Percentiles rank a stretch among this genome's conserved stretches.
Evolutionary conservation across 2,797 vertebrate species (phyloP).

Genomic region (Oreortyx pictus): DNA sequence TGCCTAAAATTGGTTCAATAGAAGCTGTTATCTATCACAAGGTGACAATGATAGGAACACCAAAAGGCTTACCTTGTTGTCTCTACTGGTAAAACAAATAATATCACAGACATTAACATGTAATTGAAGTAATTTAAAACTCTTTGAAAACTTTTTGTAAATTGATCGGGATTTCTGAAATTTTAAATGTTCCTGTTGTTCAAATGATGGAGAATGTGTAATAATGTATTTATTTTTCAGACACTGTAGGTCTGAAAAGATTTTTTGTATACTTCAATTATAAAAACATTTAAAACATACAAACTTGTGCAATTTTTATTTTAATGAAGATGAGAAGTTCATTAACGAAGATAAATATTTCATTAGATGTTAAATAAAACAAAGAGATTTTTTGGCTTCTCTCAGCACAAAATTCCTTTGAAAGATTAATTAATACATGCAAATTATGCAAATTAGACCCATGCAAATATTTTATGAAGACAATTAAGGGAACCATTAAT

Average conservation of each 20-base stretch:
- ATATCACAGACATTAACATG: background rate
- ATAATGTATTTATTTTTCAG: conserved; percentile 81
- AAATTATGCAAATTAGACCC: conserved; percentile 99
- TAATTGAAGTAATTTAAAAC: background rate
- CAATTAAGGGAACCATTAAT: conserved; percentile 99
- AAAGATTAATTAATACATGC: conserved; percentile 99
- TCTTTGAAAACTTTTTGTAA: conserved; percentile 46
- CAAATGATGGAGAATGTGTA: conserved; percentile 74
- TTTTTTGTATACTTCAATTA: conserved; percentile 84
- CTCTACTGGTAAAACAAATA: background rate
- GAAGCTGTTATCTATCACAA: background rate
- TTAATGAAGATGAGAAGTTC: conserved; percentile 99
- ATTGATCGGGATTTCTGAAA: conserved; percentile 18
- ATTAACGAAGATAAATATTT: conserved; percentile 99
- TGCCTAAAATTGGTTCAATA: background rate
- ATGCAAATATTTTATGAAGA: conserved; percentile 99
- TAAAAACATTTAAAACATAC: conserved; percentile 93
- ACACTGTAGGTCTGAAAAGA: conserved; percentile 79
- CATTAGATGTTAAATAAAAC: conserved; percentile 99
- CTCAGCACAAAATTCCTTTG: conserved; percentile 99
- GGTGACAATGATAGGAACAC: background rate
- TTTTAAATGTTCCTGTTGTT: conserved; percentile 60
- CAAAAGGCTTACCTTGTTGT: background rate
- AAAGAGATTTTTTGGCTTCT: conserved; percentile 99
- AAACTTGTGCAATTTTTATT: conserved; percentile 98